Evolutionary conservation across 2,888 invertebrate genomes (phyloP).

Genomic region (Lasioglossum lativentre): DNA sequence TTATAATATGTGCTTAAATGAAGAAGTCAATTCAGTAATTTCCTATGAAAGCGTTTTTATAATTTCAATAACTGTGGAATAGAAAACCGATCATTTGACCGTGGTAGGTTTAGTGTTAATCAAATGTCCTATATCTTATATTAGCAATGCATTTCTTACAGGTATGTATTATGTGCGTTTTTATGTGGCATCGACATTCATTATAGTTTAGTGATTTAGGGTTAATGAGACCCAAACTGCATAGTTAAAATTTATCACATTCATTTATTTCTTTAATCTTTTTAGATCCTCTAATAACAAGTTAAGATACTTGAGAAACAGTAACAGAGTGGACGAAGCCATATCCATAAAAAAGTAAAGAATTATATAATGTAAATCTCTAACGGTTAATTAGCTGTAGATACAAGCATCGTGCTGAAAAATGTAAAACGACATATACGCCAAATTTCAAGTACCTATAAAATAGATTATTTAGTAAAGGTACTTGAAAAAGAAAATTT

Average conservation of each 20-base stretch:
- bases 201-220: no score
- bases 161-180: no score
- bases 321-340: background rate
- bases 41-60: no score
- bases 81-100: no score
- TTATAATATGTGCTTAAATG: no score
- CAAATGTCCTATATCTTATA: no score
- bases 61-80: no score
- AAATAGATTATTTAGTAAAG: background rate
- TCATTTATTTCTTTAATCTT: background rate
- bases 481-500: background rate
- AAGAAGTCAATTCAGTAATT: no score
- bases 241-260: no score
- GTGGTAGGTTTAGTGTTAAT: no score
- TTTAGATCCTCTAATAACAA: background rate
- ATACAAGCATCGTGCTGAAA: background rate
- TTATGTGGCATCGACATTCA: no score
- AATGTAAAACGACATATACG: background rate
- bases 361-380: background rate
- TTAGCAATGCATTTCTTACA: no score
- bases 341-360: background rate
- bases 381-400: background rate
- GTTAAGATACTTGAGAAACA: background rate
- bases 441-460: background rate
- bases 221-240: background rate